A percentile compares a stretch with the other conserved stretches of the same genome.
These are phyloP conservation scores for Scolopax bukidnonensis DNA, from an alignment of 2,797 vertebrate species.

Conservation along the genomic window DNA sequence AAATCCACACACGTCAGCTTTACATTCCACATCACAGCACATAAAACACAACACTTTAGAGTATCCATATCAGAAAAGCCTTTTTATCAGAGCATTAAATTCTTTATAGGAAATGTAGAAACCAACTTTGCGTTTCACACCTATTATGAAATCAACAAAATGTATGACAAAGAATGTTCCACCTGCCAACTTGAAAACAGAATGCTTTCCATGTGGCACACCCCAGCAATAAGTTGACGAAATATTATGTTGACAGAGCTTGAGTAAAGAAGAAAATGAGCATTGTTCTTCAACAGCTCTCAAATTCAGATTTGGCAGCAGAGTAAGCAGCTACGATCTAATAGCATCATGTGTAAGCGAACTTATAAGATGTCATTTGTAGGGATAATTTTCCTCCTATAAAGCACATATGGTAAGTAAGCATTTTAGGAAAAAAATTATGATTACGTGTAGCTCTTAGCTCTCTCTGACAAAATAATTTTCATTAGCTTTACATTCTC, in stretches of 20 bases:
- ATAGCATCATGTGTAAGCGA: neutral
- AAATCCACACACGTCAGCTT: neutral
- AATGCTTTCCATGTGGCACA: neutral
- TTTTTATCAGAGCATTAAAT: neutral
- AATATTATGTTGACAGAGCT: neutral
- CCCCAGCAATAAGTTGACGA: neutral
- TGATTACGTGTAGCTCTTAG: neutral
- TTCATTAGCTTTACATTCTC: neutral
- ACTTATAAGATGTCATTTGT: neutral
- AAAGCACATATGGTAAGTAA: neutral
- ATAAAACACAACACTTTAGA: neutral
- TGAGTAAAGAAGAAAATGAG: constrained; percentile 24
- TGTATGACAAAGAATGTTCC: neutral
- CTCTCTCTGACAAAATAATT: neutral
- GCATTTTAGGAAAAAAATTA: neutral
- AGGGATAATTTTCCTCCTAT: neutral
- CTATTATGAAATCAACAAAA: neutral
- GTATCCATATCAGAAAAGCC: neutral
- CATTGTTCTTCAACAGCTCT: neutral
- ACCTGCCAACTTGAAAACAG: neutral
- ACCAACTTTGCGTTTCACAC: neutral
- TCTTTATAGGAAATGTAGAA: neutral
- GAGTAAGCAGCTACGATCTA: neutral
- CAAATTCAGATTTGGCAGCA: neutral
- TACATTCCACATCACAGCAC: neutral